Percentiles rank a stretch among this genome's conserved stretches.
These are phyloP conservation scores for Apis mellifera DNA, from an alignment of 1,140 invertebrate species.

Conservation along the genomic window DNA sequence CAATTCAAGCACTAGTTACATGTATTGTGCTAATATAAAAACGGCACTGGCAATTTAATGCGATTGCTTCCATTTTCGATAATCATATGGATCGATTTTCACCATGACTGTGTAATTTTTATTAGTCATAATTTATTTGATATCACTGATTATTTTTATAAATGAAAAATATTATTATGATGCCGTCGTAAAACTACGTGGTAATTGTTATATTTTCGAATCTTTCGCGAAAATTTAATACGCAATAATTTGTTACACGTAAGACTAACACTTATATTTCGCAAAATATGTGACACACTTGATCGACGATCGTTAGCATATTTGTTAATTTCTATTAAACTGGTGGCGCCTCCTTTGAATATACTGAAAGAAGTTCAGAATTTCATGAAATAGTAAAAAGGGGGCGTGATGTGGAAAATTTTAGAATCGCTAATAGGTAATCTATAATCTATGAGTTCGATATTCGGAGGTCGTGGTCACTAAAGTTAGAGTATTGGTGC, in stretches of 20 bases:
- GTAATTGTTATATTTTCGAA: neutral
- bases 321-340: neutral
- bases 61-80: conserved; percentile 23
- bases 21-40: neutral
- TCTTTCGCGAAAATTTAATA: neutral
- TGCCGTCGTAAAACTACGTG: neutral
- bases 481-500: neutral
- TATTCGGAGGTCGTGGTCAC: neutral
- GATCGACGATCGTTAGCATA: conserved; percentile 19
- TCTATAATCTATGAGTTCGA: conserved; percentile 20
- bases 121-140: neutral
- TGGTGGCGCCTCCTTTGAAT: neutral
- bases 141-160: neutral
- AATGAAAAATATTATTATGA: neutral
- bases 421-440: conserved; percentile 25
- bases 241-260: neutral
- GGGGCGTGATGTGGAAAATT: neutral
- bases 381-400: neutral
- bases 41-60: conserved; percentile 3
- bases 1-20: conserved; percentile 1
- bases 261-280: neutral
- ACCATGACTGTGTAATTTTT: neutral
- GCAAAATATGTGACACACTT: neutral
- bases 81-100: conserved; percentile 12
- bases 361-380: neutral